Percentiles rank a stretch among this genome's conserved stretches.
Evolutionary conservation across 2,797 vertebrate genomes (phyloP).

Genomic region (Squalus acanthias): DNA sequence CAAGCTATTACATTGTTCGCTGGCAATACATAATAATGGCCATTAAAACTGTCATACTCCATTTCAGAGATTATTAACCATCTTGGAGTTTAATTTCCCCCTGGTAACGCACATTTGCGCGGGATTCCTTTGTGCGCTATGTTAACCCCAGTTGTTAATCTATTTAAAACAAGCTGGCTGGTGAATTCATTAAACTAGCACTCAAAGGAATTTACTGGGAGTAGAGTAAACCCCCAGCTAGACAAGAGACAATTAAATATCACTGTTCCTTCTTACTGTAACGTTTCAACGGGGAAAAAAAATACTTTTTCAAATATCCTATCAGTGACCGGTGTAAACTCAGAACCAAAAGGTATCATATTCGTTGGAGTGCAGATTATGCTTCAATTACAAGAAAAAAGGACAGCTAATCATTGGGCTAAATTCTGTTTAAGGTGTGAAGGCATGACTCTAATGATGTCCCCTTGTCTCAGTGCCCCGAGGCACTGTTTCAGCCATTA

Average conservation of each 20-base stretch:
- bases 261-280: not conserved
- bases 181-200: not conserved
- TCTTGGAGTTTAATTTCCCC: not conserved
- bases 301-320: not conserved
- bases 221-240: too few species aligned
- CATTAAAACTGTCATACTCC: not conserved
- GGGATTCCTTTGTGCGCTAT: not conserved
- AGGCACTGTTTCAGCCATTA: not conserved
- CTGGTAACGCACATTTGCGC: not conserved
- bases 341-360: not conserved
- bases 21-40: not conserved
- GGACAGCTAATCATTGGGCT: not conserved
- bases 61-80: conserved; percentile 12
- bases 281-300: not conserved
- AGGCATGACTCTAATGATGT: too few species aligned
- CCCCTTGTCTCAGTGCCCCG: not conserved
- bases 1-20: conserved; percentile 9
- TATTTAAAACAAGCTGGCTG: not conserved
- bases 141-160: not conserved
- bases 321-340: not conserved
- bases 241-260: not conserved
- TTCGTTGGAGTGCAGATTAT: not conserved
- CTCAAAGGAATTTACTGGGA: not conserved
- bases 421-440: not conserved
- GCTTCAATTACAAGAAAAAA: not conserved